Base-by-base conservation (phyloP, 1,140 invertebrate genomes). In the Camponotus vicinus region DNA sequence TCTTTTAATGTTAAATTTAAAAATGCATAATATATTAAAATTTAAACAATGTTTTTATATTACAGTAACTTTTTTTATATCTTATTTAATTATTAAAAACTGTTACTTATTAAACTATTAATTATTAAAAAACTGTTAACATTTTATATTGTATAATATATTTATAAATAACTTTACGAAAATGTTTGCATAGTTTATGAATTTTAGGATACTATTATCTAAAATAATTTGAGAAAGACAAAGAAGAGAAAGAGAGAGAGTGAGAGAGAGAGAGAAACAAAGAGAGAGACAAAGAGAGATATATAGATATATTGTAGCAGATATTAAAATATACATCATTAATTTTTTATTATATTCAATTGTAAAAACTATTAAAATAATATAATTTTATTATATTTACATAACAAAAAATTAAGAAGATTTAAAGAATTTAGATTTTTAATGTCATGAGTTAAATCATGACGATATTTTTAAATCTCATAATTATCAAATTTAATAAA, bases 151-250 rank as follows among this genome's bases (percentile, higher is more conserved):
- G n/a, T 40, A 59, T 75, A 34, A 40, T 40, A 49, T 66, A 42
- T 49, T 57, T 49, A 59, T 61, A 69, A 15, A 11, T 42, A 85
- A 78, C 57, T 49, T 40, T 67, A 70, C 75, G 59, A 88, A 66
- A 52, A 88, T 77, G 15, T 80, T 89, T 63, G 71, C 27, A 61
- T 4, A 85, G 8, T 71, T 79, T 7, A 79, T 67, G 52, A 79
- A 79, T 67, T 79, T 37, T 59, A 27, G 52, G 9, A 83, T 34
- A 18, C 3, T 40, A 40, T 45, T 73, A 42, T 71, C n/a, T 6
- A 59, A 61, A 63, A 61, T 63, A 18, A 9, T n/a, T 66, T 6
- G 0, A 9, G 40, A 76, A 27, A 27, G 27, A 27, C 27, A 27
- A 27, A 27, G 27, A 27, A 27, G 27, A 27, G 27, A 27, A 27